phyloP scores from a whole-genome alignment of 1,140 invertebrate species.

The Drosophila lacertosa region DNA sequence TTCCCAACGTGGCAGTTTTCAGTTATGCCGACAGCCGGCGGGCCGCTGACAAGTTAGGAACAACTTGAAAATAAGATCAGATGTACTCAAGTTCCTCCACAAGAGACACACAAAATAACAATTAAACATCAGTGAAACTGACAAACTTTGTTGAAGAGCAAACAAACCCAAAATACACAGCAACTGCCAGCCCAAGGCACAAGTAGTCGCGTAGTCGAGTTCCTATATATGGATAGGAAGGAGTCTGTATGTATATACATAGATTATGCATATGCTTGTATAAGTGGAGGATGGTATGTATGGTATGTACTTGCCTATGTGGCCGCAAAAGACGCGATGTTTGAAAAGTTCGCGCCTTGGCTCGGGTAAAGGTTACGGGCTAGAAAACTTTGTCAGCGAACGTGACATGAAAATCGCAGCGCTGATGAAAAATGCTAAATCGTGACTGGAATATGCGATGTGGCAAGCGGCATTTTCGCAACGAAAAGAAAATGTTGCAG shows the following conservation, averaged over 20 bases:
- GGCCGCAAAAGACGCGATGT: conserved; percentile 39
- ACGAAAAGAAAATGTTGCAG: conserved; percentile 25
- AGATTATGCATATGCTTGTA: background rate
- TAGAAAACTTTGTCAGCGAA: conserved; percentile 58
- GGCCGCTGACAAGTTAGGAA: conserved; percentile 35
- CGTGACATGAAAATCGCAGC: conserved; percentile 66
- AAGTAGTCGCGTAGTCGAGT: background rate
- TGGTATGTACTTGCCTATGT: conserved; percentile 28
- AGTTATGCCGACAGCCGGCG: conserved; percentile 8
- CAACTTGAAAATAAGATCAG: conserved; percentile 53
- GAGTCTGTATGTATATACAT: background rate
- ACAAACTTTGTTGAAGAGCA: conserved; percentile 49
- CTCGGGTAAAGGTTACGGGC: conserved; percentile 42
- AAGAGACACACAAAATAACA: conserved; percentile 40
- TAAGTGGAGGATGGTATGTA: background rate
- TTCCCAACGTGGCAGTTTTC: conserved; percentile 8
- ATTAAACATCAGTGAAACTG: conserved; percentile 45
- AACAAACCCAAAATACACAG: conserved; percentile 51
- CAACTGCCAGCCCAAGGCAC: conserved; percentile 38
- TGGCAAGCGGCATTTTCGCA: background rate
- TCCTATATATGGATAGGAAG: conserved; percentile 7
- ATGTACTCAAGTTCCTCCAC: conserved; percentile 36
- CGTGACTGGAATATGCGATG: conserved; percentile 53
- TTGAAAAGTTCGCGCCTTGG: conserved; percentile 43
- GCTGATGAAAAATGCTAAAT: conserved; percentile 67